These are phyloP conservation scores for Drosophila takahashii DNA, from an alignment of 1,140 invertebrate species.

Conservation along the genomic window DNA sequence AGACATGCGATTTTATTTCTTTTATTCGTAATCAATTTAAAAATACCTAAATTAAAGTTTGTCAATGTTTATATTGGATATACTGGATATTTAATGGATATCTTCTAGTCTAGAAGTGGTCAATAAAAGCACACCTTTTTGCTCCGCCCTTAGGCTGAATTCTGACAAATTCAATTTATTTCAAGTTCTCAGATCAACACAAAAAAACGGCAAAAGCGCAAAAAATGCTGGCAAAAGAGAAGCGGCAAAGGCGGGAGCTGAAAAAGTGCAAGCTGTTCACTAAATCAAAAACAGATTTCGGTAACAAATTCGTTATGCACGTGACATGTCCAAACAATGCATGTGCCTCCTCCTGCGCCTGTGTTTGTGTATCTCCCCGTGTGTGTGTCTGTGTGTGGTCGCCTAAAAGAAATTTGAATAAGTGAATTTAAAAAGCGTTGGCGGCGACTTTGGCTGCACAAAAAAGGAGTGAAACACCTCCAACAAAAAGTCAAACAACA, in stretches of 20 bases:
- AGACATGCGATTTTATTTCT: too few species aligned
- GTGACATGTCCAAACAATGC: conserved; percentile 77
- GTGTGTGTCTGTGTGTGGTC: conserved; percentile 26
- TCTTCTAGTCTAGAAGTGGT: too few species aligned
- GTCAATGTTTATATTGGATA: too few species aligned
- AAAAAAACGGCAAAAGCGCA: conserved; percentile 26
- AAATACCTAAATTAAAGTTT: too few species aligned
- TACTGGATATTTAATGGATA: background rate
- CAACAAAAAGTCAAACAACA: conserved; percentile 47
- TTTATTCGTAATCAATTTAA: too few species aligned
- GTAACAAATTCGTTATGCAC: conserved; percentile 82
- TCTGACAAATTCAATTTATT: conserved; percentile 75
- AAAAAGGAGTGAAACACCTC: conserved; percentile 11
- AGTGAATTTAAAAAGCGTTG: conserved; percentile 82
- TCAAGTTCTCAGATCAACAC: conserved; percentile 51
- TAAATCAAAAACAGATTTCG: conserved; percentile 83
- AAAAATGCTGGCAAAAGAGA: background rate
- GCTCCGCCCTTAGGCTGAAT: conserved; percentile 13
- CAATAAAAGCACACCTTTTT: conserved; percentile 49
- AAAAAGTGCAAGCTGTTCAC: conserved; percentile 79
- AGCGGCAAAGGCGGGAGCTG: conserved; percentile 12
- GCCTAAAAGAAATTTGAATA: conserved; percentile 81
- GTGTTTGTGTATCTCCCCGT: conserved; percentile 4
- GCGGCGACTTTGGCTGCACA: conserved; percentile 36
- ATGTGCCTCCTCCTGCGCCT: conserved; percentile 15